Evolutionary conservation across 2,888 invertebrate genomes (phyloP).

Genomic region (Harpalus rufipes): DNA sequence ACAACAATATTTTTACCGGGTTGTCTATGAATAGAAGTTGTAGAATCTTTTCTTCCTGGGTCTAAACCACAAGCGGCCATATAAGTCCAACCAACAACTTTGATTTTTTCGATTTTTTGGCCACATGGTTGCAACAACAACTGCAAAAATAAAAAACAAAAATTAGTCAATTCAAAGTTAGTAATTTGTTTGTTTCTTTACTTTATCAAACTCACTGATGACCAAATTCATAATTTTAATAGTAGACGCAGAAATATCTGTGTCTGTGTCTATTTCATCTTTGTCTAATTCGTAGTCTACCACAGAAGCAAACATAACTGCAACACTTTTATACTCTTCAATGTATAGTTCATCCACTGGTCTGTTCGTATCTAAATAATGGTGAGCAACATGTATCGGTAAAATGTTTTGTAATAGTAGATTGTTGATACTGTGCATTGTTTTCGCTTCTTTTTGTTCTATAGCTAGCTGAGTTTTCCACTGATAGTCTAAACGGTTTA

Average conservation of each 20-base stretch:
- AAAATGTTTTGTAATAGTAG: conserved; percentile 94
- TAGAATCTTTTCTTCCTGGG: conserved; percentile 83
- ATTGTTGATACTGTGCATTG: conserved; percentile 92
- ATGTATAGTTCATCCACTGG: conserved; percentile 89
- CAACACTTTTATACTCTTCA: conserved; percentile 92
- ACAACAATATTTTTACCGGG: conserved; percentile 77
- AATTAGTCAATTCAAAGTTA: too few relatives aligned
- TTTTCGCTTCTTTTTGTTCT: conserved; percentile 91
- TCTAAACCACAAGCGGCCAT: conserved; percentile 98
- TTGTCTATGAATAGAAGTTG: conserved; percentile 63
- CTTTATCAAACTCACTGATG: conserved; percentile 95
- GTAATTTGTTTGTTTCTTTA: conserved; percentile 73
- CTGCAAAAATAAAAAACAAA: conserved; percentile 74
- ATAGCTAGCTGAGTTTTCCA: conserved; percentile 88
- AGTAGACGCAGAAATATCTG: conserved; percentile 78
- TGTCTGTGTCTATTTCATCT: conserved; percentile 84
- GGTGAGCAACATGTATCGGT: conserved; percentile 93
- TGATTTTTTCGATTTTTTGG: conserved; percentile 94
- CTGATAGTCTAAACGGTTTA: conserved; percentile 89
- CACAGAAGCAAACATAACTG: conserved; percentile 97
- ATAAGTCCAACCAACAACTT: conserved; percentile 97
- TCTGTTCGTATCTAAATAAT: conserved; percentile 86
- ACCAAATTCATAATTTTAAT: conserved; percentile 88
- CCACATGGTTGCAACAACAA: conserved; percentile 83
- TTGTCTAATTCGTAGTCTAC: conserved; percentile 71